Base-by-base conservation (phyloP, 2,113 vertebrate species). In the Neopipo cinnamomea region DNA sequence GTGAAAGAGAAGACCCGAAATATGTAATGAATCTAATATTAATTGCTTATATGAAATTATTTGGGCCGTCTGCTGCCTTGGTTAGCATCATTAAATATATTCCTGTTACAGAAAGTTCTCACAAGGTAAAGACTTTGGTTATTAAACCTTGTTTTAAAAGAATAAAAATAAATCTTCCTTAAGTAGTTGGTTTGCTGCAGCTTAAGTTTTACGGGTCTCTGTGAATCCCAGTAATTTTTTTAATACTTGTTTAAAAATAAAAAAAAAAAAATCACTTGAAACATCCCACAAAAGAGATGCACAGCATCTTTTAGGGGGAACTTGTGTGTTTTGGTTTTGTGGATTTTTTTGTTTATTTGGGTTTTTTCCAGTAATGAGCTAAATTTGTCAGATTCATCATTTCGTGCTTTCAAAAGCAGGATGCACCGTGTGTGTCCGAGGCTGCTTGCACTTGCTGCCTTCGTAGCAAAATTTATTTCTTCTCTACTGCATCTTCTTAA, bases 391-490 rank as follows among this genome's bases (percentile, higher is more conserved):
- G 33, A 42, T 35, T 50, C 9, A 1, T 72, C 10, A 4, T 33
- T 83, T n/a, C 65, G 31, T 1, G 1, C n/a, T 87, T 84, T 28
- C 15, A 18, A 14, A 67, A 33, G 55, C 5, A 3, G n/a, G 53
- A 44, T 19, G 30, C 21, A 8, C 15, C 0, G 0, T 0, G 0
- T 67, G 24, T 0, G 0, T 50, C 52, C 5, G 1, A 80, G n/a
- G 59, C n/a, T 49, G 9, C 21, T 42, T 15, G 8, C 20, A 17
- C 49, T 89, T 61, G 46, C 72, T 85, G 53, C 62, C 41, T 89
- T 73, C 14, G 2, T 53, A 50, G 49, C 49, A 80, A 52, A 66
- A 92, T 74, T 77, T 87, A 68, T 66, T 77, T 84, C n/a, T 74
- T 37, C 16, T 35, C 65, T 81, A 9, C 47, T 80, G 27, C 63